phyloP scores from a whole-genome alignment of 2,113 vertebrate species.

The Osmerus eperlanus region DNA sequence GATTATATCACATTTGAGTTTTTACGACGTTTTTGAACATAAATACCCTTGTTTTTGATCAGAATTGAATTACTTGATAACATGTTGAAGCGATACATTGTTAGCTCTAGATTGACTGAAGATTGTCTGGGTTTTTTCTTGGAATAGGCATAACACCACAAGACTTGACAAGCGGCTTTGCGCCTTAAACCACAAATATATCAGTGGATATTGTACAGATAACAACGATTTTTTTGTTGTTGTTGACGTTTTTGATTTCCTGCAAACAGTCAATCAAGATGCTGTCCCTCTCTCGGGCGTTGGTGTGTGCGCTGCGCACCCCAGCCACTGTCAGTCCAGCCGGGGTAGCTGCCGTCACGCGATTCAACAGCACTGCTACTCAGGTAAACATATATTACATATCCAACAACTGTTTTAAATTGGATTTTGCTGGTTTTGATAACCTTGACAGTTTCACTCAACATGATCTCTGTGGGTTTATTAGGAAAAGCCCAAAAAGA shows the following conservation, averaged over 20 bases:
- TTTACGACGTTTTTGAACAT: too few species aligned
- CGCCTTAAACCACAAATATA: background rate
- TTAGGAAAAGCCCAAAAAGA: conserved; percentile 82
- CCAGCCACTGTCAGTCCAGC: conserved; percentile 54
- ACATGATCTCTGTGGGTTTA: background rate
- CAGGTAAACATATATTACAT: conserved; percentile 46
- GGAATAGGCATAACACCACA: conserved; percentile 21
- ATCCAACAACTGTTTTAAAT: too few species aligned
- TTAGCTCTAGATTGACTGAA: background rate
- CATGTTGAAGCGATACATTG: background rate
- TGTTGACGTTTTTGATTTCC: background rate
- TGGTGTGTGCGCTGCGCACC: conserved; percentile 52
- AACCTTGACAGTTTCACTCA: background rate
- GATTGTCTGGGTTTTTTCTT: background rate
- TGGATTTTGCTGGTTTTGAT: background rate
- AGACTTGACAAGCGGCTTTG: background rate
- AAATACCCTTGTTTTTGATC: too few species aligned
- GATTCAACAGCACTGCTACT: conserved; percentile 66
- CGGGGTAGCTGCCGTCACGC: conserved; percentile 43
- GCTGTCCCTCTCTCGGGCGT: conserved; percentile 64
- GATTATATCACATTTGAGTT: too few species aligned
- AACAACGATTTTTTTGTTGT: background rate
- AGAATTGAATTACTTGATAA: background rate
- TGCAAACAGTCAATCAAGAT: conserved; percentile 55
- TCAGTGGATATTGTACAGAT: too few species aligned